These are phyloP conservation scores for Ochropleura plecta DNA, from an alignment of 2,888 invertebrate species.

Conservation along the genomic window DNA sequence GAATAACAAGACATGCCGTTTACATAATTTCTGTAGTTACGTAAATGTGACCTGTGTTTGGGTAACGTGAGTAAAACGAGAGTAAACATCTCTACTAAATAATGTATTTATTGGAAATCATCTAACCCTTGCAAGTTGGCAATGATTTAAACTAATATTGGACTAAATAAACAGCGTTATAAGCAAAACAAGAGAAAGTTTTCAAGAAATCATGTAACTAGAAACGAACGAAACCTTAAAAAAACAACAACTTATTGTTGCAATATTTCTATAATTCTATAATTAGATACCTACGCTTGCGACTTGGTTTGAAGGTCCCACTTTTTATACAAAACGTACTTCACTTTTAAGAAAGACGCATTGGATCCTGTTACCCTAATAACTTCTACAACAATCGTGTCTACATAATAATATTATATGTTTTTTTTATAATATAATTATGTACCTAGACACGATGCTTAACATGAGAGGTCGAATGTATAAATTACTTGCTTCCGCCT, in stretches of 20 bases:
- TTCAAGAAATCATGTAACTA: constrained; percentile 12
- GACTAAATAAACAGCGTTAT: constrained; percentile 10
- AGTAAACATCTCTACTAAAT: constrained; percentile 38
- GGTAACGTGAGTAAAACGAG: constrained; percentile 24
- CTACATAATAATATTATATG: too few relatives aligned
- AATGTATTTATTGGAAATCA: constrained; percentile 28
- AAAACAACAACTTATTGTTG: constrained; percentile 1
- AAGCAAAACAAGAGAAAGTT: constrained; percentile 11
- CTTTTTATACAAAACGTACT: background rate
- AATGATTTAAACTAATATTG: constrained; percentile 20
- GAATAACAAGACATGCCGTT: constrained; percentile 64
- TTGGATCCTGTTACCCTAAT: background rate
- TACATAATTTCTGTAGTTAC: constrained; percentile 61
- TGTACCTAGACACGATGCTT: too few relatives aligned
- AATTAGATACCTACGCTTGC: background rate
- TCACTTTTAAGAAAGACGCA: background rate
- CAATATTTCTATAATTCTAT: constrained; percentile 11
- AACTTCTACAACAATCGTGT: background rate
- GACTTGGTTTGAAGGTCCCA: background rate
- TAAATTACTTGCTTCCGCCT: too few relatives aligned
- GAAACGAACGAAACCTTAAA: constrained; percentile 14
- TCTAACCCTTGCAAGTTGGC: constrained; percentile 11
- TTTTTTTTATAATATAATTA: too few relatives aligned
- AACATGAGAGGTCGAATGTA: too few relatives aligned
- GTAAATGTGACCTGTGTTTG: constrained; percentile 57